These are phyloP conservation scores for Eupsilia transversa DNA, from an alignment of 2,888 invertebrate species.

Conservation along the genomic window DNA sequence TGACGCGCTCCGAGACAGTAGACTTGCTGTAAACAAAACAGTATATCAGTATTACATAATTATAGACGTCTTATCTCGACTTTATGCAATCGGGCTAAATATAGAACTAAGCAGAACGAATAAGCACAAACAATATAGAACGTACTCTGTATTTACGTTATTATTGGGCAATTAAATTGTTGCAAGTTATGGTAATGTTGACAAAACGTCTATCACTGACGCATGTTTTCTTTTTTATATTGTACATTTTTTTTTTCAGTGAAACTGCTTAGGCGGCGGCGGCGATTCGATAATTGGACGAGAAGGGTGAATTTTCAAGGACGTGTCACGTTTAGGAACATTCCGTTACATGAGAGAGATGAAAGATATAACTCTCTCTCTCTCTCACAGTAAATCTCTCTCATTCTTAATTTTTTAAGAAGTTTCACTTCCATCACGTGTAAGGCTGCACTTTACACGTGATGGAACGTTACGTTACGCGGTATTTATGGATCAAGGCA, in stretches of 20 bases:
- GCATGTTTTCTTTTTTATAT: not conserved
- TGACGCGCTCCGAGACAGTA: conserved; percentile 75
- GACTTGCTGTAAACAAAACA: conserved; percentile 72
- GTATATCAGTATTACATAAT: not conserved
- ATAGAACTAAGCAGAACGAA: too few relatives aligned
- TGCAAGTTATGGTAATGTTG: not conserved
- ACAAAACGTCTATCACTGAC: not conserved
- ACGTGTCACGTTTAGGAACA: too few relatives aligned
- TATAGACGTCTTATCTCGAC: not conserved
- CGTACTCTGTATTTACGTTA: not conserved
- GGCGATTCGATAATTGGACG: too few relatives aligned
- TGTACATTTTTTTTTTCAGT: not conserved
- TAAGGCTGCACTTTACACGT: too few relatives aligned
- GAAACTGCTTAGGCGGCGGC: too few relatives aligned
- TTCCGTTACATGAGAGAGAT: too few relatives aligned
- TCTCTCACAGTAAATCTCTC: too few relatives aligned
- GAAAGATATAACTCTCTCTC: too few relatives aligned
- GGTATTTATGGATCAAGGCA: too few relatives aligned
- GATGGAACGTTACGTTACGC: too few relatives aligned
- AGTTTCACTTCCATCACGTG: not conserved
- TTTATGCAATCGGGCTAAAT: not conserved
- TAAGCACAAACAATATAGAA: not conserved
- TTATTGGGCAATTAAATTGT: not conserved
- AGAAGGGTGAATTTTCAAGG: too few relatives aligned
- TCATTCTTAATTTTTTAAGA: too few relatives aligned